Evolutionary conservation across 2,888 invertebrate genomes (phyloP), one percentile per base, ranked within the genome.

Genomic region (Villa cingulata): DNA sequence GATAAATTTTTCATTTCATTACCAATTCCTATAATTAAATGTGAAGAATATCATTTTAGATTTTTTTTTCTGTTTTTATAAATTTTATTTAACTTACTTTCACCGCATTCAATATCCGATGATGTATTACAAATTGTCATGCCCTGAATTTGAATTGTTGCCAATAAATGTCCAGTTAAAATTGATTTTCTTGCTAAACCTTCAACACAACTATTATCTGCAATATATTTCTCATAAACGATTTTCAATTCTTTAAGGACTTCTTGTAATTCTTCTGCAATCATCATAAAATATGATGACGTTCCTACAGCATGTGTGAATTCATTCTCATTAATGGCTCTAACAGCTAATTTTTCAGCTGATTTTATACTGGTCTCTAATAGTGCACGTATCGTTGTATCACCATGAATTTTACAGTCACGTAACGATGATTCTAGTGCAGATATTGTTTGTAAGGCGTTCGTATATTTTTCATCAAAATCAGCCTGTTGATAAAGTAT

Each of bases 81-180:
- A 18, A n/a, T 23, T 17, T n/a, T n/a, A n/a, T n/a, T n/a, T 2
- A 29, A 71, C 75, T 72, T 69, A 79, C 79, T 72, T 64, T 81
- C 80, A 19, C 78, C 78, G 59, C 75, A 73, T 46, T 74, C 72
- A 54, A 80, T 78, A 59, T 80, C 81, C 23, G 81, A 78, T 40
- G 84, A 80, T 1, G 80, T 80, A 63, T 86, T 85, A 4, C 84
- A 80, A 10, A 84, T 83, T 2, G 84, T 81, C 63, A 82, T 80
- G n/a, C 84, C 85, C 56, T 81, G 78, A 42, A 84, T 68, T 52
- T 86, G 72, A 59, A 77, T 76, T 44, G 75, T 74, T 5, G 79
- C 72, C 43, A 80, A 63, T 43, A 72, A 67, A 62, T 81, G 79
- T 6, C 61, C 58, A 2, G 55, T 48, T 20, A 57, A 45, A 14